A percentile compares a stretch with the other conserved stretches of the same genome.
Evolutionary conservation across 2,797 vertebrate species (phyloP).

Genomic region (Acridotheres tristis): DNA sequence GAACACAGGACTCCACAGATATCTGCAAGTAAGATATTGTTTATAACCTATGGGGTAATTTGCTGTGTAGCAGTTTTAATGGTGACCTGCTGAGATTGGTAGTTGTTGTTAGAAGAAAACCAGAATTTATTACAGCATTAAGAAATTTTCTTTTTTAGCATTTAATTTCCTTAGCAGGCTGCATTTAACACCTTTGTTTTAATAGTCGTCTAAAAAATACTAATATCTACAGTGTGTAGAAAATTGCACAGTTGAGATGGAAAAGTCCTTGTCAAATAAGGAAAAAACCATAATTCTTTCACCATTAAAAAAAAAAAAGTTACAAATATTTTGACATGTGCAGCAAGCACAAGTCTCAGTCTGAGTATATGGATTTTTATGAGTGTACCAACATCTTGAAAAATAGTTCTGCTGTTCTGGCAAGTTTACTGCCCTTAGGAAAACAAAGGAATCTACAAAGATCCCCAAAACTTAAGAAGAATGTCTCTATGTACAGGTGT

Average conservation of each 20-base stretch:
- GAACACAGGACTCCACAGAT: constrained; percentile 96
- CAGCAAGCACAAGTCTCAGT: background rate
- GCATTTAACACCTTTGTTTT: background rate
- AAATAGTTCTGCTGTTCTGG: background rate
- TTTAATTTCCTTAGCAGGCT: background rate
- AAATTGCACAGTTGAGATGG: background rate
- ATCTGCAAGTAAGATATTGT: constrained; percentile 89
- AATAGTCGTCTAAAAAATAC: background rate
- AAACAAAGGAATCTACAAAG: background rate
- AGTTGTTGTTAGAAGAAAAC: background rate
- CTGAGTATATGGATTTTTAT: background rate
- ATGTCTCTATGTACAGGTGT: background rate
- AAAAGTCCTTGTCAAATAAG: background rate
- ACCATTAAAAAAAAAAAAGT: background rate
- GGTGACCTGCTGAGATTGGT: background rate
- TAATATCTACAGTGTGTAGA: background rate
- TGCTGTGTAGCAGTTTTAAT: background rate
- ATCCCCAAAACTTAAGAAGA: background rate
- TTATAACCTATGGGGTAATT: background rate
- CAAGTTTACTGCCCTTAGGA: background rate
- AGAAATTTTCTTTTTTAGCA: background rate
- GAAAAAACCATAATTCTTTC: background rate
- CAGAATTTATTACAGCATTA: background rate
- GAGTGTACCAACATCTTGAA: background rate
- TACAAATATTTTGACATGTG: background rate